Evolutionary conservation across 1,140 invertebrate genomes (phyloP).

Genomic region (Bombus huntii): DNA sequence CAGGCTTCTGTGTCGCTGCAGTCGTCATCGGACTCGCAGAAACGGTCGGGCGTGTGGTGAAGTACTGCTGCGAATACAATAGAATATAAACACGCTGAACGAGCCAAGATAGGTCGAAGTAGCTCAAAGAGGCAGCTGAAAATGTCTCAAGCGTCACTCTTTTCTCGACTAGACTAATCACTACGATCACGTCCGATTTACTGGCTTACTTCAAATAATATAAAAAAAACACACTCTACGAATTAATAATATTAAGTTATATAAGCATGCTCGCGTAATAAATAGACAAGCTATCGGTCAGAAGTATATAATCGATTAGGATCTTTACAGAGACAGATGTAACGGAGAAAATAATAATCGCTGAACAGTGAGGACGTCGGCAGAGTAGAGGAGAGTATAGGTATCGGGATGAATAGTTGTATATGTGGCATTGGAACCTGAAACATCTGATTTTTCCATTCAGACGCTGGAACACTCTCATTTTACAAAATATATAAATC

Average conservation of each 20-base stretch:
- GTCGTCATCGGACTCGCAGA: constrained; percentile 85
- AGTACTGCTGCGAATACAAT: constrained; percentile 82
- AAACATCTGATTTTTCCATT: constrained; percentile 41
- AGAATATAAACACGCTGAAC: constrained; percentile 73
- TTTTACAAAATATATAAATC: not conserved
- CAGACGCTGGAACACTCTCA: constrained; percentile 52
- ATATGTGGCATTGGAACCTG: constrained; percentile 58
- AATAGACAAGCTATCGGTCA: constrained; percentile 62
- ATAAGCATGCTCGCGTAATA: constrained; percentile 63
- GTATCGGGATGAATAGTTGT: constrained; percentile 50
- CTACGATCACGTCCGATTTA: constrained; percentile 51
- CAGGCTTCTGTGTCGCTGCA: constrained; percentile 87
- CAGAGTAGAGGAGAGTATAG: constrained; percentile 56
- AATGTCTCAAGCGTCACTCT: constrained; percentile 42
- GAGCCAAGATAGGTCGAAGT: not conserved
- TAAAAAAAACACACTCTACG: constrained; percentile 38
- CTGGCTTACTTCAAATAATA: constrained; percentile 46
- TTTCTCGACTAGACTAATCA: constrained; percentile 55
- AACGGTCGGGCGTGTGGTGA: constrained; percentile 79
- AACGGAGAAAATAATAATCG: constrained; percentile 75
- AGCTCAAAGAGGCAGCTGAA: constrained; percentile 51
- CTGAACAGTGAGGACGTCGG: constrained; percentile 57
- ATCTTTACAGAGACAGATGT: constrained; percentile 82
- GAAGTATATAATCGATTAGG: constrained; percentile 64
- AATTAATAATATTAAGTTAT: constrained; percentile 57